These are phyloP conservation scores for Tautogolabrus adspersus DNA, from an alignment of 2,113 vertebrate species.

Conservation along the genomic window DNA sequence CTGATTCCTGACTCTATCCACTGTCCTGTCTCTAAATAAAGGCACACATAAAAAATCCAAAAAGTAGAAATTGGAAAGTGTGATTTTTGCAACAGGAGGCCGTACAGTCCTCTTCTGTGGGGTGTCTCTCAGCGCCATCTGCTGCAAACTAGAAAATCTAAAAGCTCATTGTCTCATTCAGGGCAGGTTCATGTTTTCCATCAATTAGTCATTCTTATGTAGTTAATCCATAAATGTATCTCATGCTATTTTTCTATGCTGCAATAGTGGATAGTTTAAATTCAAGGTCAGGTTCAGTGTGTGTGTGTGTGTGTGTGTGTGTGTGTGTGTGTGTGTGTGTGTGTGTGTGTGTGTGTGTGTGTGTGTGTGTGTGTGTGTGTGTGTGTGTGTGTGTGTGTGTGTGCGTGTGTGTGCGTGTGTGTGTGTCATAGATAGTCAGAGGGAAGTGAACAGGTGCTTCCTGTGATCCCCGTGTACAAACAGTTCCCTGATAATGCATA, in stretches of 20 bases:
- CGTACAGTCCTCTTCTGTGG: no score
- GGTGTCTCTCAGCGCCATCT: no score
- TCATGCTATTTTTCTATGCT: no score
- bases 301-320: not conserved
- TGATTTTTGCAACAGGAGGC: no score
- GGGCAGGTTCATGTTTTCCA: no score
- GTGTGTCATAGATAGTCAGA: not conserved
- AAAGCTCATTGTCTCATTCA: no score
- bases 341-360: not conserved
- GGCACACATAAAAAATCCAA: no score
- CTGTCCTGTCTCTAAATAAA: no score
- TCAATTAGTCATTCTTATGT: no score
- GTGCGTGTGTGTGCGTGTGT: not conserved
- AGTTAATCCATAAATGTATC: no score
- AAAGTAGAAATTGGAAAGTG: no score
- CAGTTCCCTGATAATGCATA: not conserved
- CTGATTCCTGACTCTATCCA: no score
- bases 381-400: not conserved
- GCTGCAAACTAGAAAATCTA: not conserved
- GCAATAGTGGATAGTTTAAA: not conserved
- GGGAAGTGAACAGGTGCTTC: conserved; percentile 34
- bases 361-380: not conserved
- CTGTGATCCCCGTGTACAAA: conserved; percentile 12
- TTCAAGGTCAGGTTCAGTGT: not conserved
- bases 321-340: not conserved